Evolutionary conservation across 2,797 vertebrate genomes (phyloP), one percentile per base, ranked within the genome.

Genomic region (Falco berigora): DNA sequence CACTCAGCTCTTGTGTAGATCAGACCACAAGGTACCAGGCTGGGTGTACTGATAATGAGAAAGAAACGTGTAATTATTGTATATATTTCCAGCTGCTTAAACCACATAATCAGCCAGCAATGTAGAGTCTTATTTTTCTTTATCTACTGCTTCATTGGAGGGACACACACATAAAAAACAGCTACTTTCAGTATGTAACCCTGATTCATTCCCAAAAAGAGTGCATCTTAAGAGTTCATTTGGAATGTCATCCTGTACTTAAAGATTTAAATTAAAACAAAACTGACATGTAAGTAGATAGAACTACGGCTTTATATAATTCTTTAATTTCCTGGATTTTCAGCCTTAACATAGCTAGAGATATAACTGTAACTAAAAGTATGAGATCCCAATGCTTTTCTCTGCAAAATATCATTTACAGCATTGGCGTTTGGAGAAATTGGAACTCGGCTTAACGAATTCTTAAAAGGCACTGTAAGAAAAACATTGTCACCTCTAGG

Each of bases 401-500:
- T 88, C 27, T 50, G 44, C 14, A 52, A 75, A 94, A 19, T 25
- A 66, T 6, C 47, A 22, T 47, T 71, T 58, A 64, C 10, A 68
- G 4, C 28, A 53, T 1, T 22, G 21, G 9, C 4, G 0, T 2
- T 59, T 58, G n/a, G 38, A 64, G 74, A 63, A 46, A 12, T 3
- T 52, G 42, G 67, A 82, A 58, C 19, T 61, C 22, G 13, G 36
- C 14, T 5, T 67, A 67, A 64, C 5, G 21, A 67, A 36, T 22
- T 36, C 49, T 14, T 16, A 66, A 38, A 13, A 58, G 59, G 62
- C 87, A 68, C 7, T 14, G 8, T 53, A 78, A 59, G 59, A 67
- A 92, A 76, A 88, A 22, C 8, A 19, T 12, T 34, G 21, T 71
- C 10, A 46, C 96, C 96, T 94, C 94, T 95, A 90, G 96, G 96